These are phyloP conservation scores for Anthoscopus minutus DNA, from an alignment of 2,113 vertebrate genomes.

Conservation along the genomic window DNA sequence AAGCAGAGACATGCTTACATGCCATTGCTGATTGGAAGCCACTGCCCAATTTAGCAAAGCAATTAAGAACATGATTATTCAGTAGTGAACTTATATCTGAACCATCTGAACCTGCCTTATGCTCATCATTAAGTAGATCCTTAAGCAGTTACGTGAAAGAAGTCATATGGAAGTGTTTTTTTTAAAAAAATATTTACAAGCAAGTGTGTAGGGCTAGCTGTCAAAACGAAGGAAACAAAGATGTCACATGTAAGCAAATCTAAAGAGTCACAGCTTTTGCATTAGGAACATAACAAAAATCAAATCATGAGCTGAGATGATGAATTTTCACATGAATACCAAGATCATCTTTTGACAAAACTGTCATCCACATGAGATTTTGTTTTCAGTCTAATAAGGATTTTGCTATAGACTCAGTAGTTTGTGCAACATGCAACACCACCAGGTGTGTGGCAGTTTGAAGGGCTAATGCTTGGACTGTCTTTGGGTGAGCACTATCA, in stretches of 20 bases:
- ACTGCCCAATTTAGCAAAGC: not conserved
- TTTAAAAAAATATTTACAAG: not conserved
- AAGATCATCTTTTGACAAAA: not conserved
- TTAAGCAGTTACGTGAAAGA: not conserved
- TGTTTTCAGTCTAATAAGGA: not conserved
- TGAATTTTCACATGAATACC: not conserved
- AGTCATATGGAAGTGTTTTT: not conserved
- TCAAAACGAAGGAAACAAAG: conserved; percentile 20
- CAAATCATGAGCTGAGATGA: not conserved
- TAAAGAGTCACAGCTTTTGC: not conserved
- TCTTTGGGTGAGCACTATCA: not conserved
- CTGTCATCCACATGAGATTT: not conserved
- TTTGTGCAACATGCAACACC: not conserved
- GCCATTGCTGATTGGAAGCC: not conserved
- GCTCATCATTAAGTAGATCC: not conserved
- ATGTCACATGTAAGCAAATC: not conserved
- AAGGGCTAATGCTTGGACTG: not conserved
- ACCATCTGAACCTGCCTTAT: conserved; percentile 9
- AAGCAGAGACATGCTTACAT: not conserved
- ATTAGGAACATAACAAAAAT: not conserved
- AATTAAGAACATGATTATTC: not conserved
- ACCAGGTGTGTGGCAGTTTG: not conserved
- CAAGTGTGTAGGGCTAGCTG: not conserved
- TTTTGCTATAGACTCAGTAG: not conserved
- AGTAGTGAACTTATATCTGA: not conserved